Base-by-base conservation (phyloP, 2,888 invertebrate genomes). In the Pristionchus fissidentatus region DNA sequence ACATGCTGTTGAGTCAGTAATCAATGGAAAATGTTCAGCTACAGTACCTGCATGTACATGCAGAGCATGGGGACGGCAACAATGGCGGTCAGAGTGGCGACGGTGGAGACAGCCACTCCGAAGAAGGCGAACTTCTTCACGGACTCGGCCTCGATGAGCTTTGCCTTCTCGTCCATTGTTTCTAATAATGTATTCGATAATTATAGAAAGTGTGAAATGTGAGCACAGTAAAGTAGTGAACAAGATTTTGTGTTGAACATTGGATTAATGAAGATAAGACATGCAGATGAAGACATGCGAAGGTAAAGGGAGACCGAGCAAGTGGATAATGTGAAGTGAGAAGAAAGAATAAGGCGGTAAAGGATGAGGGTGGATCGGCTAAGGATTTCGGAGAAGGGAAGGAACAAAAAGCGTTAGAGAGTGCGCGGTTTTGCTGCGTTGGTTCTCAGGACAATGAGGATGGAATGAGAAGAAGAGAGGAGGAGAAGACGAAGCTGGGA, bases 51-150 rank as follows among this genome's bases (percentile, higher is more conserved):
- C 62, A 90, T 85, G 86, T 90, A 90, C 73, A 83, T 88, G 86
- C 87, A 90, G 80, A 90, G 85, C 89, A 90, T 90, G 35, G 90
- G 90, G 55, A 90, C 84, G 84, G 85, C 83, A n/a, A 90, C 83
- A 35, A 87, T 85, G 60, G 88, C 88, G 19, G 87, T 86, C 15
- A 89, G 60, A 13, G 86, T 87, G 52, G 90, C 87, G 32, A 90
- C 85, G 26, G 88, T 88, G 78, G 84, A 85, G 38, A 90, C 84
- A 46, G 86, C 81, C 73, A 90, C 87, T 19, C 91, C 92, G 86
- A 89, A 89, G 87, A 92, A 91, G 86, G 92, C 92, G 85, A 91
- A 86, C 84, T 87, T 88, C 86, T 90, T 89, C 78, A 90, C 87
- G 73, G 87, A 85, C 75, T 91, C 90, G 57, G 91, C 91, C 87